Conservation (phyloP, 2,888 invertebrate genomes). For the Ferdinandea cuprea region DNA sequence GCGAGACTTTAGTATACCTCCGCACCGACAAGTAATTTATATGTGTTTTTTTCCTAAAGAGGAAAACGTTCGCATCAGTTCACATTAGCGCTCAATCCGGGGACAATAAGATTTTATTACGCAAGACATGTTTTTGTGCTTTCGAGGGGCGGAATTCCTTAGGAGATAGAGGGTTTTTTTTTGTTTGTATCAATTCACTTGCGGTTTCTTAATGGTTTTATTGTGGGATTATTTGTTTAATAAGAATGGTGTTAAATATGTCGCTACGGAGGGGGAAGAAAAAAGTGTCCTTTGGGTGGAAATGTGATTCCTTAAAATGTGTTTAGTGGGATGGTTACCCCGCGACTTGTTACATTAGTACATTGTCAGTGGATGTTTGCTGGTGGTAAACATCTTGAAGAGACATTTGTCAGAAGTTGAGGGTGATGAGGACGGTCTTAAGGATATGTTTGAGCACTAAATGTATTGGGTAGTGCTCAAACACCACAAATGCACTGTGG, state of each 20-base stretch:
- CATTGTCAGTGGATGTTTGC: too few species aligned
- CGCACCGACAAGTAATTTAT: constrained; percentile 26
- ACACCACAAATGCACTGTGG: too few species aligned
- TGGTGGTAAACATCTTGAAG: too few species aligned
- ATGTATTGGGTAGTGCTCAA: too few species aligned
- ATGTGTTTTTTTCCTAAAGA: constrained; percentile 29
- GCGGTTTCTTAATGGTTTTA: constrained; percentile 60
- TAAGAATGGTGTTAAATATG: constrained; percentile 44
- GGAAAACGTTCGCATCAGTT: constrained; percentile 35
- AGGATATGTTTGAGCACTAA: too few species aligned
- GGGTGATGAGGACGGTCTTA: too few species aligned
- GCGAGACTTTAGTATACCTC: constrained; percentile 30
- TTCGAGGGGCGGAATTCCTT: not conserved
- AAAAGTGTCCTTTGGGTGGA: constrained; percentile 19
- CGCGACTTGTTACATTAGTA: too few species aligned
- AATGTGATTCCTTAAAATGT: too few species aligned
- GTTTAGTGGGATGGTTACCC: too few species aligned
- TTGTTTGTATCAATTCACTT: constrained; percentile 4
- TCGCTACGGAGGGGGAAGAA: not conserved
- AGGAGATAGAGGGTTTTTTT: not conserved
- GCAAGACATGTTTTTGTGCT: constrained; percentile 6
- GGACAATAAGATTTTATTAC: constrained; percentile 41
- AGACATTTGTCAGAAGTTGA: too few species aligned
- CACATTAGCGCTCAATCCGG: constrained; percentile 23
- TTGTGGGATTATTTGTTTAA: constrained; percentile 47